These are phyloP conservation scores for Etheostoma spectabile DNA, from an alignment of 2,113 vertebrate genomes.

Conservation along the genomic window DNA sequence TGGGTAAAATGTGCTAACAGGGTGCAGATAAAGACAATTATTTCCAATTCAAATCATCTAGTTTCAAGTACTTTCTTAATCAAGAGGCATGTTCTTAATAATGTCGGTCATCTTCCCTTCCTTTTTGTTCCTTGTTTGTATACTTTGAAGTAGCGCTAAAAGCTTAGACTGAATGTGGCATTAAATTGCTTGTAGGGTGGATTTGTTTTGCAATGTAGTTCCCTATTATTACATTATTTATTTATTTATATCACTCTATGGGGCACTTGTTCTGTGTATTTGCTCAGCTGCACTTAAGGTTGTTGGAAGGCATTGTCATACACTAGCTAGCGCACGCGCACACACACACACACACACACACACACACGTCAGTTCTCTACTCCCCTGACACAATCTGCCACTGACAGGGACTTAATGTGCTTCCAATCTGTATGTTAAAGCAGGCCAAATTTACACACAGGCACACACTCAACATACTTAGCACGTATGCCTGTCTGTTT, in stretches of 20 bases:
- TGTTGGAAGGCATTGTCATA: conserved; percentile 50
- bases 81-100: conserved; percentile 19
- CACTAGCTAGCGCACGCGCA: neutral
- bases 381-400: conserved; percentile 55
- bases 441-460: conserved; percentile 30
- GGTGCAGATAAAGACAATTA: conserved; percentile 45
- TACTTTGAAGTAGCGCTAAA: neutral
- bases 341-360: conserved; percentile 6
- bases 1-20: neutral
- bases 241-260: neutral
- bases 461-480: conserved; percentile 25
- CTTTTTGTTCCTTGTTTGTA: neutral
- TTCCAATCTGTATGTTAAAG: conserved; percentile 49
- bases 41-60: conserved; percentile 36
- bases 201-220: neutral
- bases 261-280: conserved; percentile 21
- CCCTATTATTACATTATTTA: neutral
- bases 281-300: conserved; percentile 59
- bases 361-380: conserved; percentile 26
- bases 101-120: neutral
- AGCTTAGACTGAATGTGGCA: neutral
- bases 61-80: conserved; percentile 22
- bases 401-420: conserved; percentile 55
- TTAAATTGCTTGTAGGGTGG: neutral
- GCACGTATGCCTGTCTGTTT: conserved; percentile 30